A percentile compares a stretch with the other conserved stretches of the same genome.
Conservation (phyloP, 1,140 invertebrate genomes). For the Bombus difficillimus region DNA sequence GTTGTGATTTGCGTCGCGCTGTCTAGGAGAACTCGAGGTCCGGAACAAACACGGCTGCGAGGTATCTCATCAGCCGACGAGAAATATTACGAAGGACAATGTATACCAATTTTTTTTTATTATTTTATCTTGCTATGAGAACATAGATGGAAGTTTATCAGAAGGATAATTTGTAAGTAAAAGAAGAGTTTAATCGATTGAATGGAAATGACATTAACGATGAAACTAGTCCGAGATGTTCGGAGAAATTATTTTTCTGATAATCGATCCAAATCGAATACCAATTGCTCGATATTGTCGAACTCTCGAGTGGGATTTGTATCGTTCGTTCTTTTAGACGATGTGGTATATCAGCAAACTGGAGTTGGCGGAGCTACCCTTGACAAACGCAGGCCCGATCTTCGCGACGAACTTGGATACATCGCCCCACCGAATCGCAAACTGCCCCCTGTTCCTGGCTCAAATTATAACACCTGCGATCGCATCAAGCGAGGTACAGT, state of each 20-base stretch:
- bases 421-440: slow-evolving; percentile 96
- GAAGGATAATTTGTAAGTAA: not conserved
- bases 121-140: slow-evolving; percentile 60
- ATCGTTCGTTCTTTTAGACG: slow-evolving; percentile 85
- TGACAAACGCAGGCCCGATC: slow-evolving; percentile 91
- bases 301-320: not conserved
- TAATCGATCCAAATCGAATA: slow-evolving; percentile 52
- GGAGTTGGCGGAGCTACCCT: slow-evolving; percentile 89
- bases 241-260: slow-evolving; percentile 27
- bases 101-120: slow-evolving; percentile 77
- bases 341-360: slow-evolving; percentile 94
- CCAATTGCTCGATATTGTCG: not conserved
- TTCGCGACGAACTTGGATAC: slow-evolving; percentile 94
- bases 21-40: slow-evolving; percentile 88
- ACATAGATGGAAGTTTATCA: slow-evolving; percentile 35
- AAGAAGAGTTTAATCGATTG: not conserved
- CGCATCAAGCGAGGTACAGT: slow-evolving; percentile 95
- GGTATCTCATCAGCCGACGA: slow-evolving; percentile 85
- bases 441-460: slow-evolving; percentile 94
- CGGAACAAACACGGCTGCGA: slow-evolving; percentile 90
- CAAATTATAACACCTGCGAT: slow-evolving; percentile 96
- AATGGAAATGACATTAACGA: not conserved
- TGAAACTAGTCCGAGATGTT: not conserved
- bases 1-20: slow-evolving; percentile 94
- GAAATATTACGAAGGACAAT: slow-evolving; percentile 83